A percentile compares a stretch with the other conserved stretches of the same genome.
Conservation (phyloP, 2,888 invertebrate genomes). For the Mythimna loreyi region DNA sequence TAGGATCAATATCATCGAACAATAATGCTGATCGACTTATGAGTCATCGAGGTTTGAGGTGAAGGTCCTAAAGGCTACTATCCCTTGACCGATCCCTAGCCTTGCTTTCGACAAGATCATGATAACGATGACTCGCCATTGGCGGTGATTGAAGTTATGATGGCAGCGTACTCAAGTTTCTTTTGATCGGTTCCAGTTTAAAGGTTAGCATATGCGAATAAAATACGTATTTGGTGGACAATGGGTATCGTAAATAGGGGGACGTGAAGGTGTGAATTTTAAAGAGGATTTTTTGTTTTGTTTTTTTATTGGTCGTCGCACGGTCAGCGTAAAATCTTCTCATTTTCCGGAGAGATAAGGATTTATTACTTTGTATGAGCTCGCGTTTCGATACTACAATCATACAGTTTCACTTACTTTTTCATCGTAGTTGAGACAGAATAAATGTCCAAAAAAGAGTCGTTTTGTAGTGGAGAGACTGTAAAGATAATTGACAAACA, state of each 20-base stretch:
- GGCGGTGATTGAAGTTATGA: constrained; percentile 74
- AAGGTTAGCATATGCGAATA: constrained; percentile 51
- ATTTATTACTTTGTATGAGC: neutral
- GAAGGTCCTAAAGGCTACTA: constrained; percentile 78
- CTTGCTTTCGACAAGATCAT: constrained; percentile 87
- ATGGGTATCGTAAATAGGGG: constrained; percentile 28
- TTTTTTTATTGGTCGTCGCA: neutral
- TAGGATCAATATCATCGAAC: constrained; percentile 83
- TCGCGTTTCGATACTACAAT: neutral
- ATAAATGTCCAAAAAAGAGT: too few relatives aligned
- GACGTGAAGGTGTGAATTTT: constrained; percentile 18
- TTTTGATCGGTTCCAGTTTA: constrained; percentile 47
- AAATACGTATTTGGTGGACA: constrained; percentile 46
- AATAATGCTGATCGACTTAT: constrained; percentile 75
- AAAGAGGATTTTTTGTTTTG: neutral
- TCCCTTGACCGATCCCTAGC: constrained; percentile 88
- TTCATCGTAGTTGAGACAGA: too few relatives aligned
- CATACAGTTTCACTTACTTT: too few relatives aligned
- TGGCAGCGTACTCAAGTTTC: constrained; percentile 51
- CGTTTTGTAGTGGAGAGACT: too few relatives aligned
- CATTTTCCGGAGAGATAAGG: constrained; percentile 1
- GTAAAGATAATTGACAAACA: too few relatives aligned
- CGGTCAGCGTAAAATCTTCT: neutral
- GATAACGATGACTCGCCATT: constrained; percentile 78
- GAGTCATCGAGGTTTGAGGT: constrained; percentile 85